These are phyloP conservation scores for Pseudolycoriella hygida DNA, from an alignment of 2,888 invertebrate genomes.

Conservation along the genomic window DNA sequence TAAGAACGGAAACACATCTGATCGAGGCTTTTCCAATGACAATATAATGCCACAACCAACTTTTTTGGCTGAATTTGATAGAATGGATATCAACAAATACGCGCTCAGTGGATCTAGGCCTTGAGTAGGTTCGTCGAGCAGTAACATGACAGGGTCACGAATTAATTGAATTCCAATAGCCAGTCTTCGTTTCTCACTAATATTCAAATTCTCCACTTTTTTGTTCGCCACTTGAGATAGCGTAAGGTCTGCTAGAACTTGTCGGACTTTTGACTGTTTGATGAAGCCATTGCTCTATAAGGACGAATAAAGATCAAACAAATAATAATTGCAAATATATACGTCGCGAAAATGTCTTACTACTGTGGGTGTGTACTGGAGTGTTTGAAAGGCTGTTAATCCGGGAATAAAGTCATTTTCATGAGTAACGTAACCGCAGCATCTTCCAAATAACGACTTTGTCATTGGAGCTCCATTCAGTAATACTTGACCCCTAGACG, in stretches of 20 bases:
- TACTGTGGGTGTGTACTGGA: constrained; percentile 63
- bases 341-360: too few species aligned
- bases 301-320: too few species aligned
- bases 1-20: constrained; percentile 89
- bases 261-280: constrained; percentile 71
- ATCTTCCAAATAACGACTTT: constrained; percentile 61
- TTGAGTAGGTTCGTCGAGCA: constrained; percentile 88
- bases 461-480: constrained; percentile 76
- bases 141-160: constrained; percentile 78
- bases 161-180: constrained; percentile 85
- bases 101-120: constrained; percentile 90
- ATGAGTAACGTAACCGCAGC: constrained; percentile 78
- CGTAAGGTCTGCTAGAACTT: constrained; percentile 85
- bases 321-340: too few species aligned
- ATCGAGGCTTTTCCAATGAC: constrained; percentile 83
- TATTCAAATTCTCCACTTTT: constrained; percentile 65
- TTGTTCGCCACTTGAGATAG: constrained; percentile 77
- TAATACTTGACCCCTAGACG: constrained; percentile 74
- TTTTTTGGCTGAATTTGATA: constrained; percentile 78
- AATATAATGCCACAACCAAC: constrained; percentile 78
- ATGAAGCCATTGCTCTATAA: constrained; percentile 50
- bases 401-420: constrained; percentile 71
- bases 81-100: constrained; percentile 83
- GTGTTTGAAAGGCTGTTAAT: constrained; percentile 72
- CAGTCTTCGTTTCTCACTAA: constrained; percentile 76